Conservation (phyloP, 1,140 invertebrate genomes). For the Neodiprion pinetum region DNA sequence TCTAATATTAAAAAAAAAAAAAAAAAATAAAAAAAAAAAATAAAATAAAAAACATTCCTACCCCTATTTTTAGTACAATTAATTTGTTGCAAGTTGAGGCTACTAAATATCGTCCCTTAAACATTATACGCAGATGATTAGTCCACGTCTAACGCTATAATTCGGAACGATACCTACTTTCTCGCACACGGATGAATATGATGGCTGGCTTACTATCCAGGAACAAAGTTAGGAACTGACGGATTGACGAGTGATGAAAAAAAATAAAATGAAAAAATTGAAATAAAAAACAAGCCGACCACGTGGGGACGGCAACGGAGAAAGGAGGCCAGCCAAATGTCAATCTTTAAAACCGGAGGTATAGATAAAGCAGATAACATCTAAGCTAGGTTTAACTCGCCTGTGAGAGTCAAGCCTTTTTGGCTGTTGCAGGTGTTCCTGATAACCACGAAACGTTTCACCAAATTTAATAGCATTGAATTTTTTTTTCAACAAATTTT, state of each 20-base stretch:
- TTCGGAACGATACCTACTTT: neutral
- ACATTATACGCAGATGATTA: no score
- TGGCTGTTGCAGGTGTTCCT: no score
- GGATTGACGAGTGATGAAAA: neutral
- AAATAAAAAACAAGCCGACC: neutral
- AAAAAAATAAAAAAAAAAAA: no score
- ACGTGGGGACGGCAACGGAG: constrained; percentile 22
- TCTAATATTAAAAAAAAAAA: no score
- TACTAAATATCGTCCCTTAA: no score
- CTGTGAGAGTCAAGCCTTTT: no score
- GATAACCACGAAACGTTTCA: no score
- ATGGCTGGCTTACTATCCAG: neutral
- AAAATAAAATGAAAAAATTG: neutral
- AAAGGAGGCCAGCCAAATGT: constrained; percentile 46
- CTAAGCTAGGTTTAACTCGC: neutral
- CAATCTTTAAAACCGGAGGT: constrained; percentile 24
- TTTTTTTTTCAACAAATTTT: no score
- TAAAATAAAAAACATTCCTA: no score
- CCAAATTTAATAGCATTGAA: no score
- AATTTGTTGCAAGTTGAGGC: no score
- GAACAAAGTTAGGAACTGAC: neutral
- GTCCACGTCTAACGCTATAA: neutral
- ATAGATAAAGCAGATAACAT: constrained; percentile 1
- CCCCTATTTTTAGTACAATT: no score
- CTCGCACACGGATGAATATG: neutral